Evolutionary conservation across 2,888 invertebrate species (phyloP).

Genomic region (Ophion slaviceki): DNA sequence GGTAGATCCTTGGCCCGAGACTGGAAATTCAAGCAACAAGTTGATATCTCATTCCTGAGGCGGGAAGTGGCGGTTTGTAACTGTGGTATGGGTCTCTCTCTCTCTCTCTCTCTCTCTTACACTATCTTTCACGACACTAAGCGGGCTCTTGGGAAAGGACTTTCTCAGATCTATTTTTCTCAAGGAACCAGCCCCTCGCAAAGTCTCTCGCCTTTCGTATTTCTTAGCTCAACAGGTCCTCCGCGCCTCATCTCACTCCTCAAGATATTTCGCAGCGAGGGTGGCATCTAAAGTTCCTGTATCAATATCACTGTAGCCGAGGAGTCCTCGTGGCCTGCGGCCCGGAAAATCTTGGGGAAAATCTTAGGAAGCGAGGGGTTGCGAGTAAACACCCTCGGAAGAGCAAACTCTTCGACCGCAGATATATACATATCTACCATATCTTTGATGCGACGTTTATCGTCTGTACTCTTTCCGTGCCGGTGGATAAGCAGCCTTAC

Average conservation of each 20-base stretch:
- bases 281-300: slow-evolving; percentile 40
- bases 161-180: slow-evolving; percentile 65
- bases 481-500: slow-evolving; percentile 57
- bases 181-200: slow-evolving; percentile 67
- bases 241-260: slow-evolving; percentile 67
- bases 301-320: slow-evolving; percentile 44
- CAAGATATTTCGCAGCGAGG: slow-evolving; percentile 48
- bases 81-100: slow-evolving; percentile 29
- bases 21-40: slow-evolving; percentile 79
- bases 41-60: slow-evolving; percentile 78
- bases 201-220: slow-evolving; percentile 57
- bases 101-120: slow-evolving; percentile 7
- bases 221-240: slow-evolving; percentile 79
- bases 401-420: slow-evolving; percentile 23
- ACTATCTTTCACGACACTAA: slow-evolving; percentile 17
- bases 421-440: slow-evolving; percentile 8
- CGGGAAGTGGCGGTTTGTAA: slow-evolving; percentile 47
- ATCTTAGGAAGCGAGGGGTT: slow-evolving; percentile 61
- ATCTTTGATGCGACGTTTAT: slow-evolving; percentile 58
- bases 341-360: slow-evolving; percentile 71
- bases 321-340: slow-evolving; percentile 56
- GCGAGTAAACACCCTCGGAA: slow-evolving; percentile 52
- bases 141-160: slow-evolving; percentile 30
- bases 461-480: slow-evolving; percentile 60
- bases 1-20: slow-evolving; percentile 72